These are phyloP conservation scores for Gallinago nigripennis DNA, from an alignment of 2,797 vertebrate genomes.

Conservation along the genomic window DNA sequence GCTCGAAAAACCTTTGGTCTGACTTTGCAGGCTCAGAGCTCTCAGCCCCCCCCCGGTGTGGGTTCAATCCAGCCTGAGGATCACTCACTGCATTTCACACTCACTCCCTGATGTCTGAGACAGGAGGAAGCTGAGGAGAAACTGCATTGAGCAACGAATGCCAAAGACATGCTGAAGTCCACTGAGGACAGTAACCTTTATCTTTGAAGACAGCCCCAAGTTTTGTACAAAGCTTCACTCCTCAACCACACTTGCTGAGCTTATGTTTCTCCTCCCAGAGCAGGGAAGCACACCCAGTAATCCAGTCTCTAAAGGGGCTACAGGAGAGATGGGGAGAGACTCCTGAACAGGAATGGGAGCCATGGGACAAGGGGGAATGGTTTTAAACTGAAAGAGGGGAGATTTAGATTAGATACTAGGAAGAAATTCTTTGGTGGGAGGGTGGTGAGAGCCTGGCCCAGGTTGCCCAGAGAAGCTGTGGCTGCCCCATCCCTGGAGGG, in stretches of 20 bases:
- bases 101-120: not conserved
- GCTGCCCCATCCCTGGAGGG: too few relatives aligned
- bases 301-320: too few relatives aligned
- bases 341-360: too few relatives aligned
- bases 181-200: not conserved
- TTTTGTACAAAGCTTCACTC: not conserved
- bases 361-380: too few relatives aligned
- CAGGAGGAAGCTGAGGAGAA: not conserved
- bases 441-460: too few relatives aligned
- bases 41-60: not conserved
- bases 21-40: not conserved
- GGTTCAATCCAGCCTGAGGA: not conserved
- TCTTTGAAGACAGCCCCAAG: not conserved
- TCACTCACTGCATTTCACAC: not conserved
- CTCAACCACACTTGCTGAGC: not conserved
- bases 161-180: not conserved
- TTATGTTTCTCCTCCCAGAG: not conserved
- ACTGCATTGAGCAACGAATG: not conserved
- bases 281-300: not conserved
- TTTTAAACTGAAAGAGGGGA: too few relatives aligned
- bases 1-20: not conserved
- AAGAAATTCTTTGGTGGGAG: too few relatives aligned
- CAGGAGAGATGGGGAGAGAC: too few relatives aligned
- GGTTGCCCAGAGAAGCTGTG: too few relatives aligned
- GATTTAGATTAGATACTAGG: too few relatives aligned